Evolutionary conservation across 2,113 vertebrate genomes (phyloP).

Genomic region (Ovis canadensis): DNA sequence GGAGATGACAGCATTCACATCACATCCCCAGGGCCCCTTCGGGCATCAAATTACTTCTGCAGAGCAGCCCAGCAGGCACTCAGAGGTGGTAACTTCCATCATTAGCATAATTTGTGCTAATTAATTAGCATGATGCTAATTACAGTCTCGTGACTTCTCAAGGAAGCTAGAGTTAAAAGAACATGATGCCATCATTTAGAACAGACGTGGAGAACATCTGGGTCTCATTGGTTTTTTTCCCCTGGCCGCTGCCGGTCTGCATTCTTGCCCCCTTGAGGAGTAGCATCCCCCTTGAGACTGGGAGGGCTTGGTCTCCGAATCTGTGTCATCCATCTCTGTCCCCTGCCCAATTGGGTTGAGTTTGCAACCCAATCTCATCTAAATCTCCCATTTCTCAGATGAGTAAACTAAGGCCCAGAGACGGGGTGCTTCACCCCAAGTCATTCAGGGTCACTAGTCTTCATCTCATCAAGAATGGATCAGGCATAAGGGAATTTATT

Average conservation of each 20-base stretch:
- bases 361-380: accelerated
- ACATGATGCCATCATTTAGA: background rate
- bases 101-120: background rate
- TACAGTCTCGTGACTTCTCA: background rate
- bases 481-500: too few relatives aligned
- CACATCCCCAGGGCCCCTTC: background rate
- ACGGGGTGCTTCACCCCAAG: background rate
- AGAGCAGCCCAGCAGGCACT: background rate
- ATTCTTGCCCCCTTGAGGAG: too few relatives aligned
- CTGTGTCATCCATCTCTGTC: background rate
- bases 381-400: background rate
- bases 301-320: background rate
- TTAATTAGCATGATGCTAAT: background rate
- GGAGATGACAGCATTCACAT: too few relatives aligned
- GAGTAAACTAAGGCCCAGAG: background rate
- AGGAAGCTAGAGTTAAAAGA: background rate
- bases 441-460: background rate
- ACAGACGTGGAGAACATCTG: accelerated
- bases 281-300: background rate
- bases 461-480: accelerated
- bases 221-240: background rate
- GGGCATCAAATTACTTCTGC: background rate
- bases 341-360: background rate
- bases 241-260: background rate
- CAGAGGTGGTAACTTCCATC: too few relatives aligned